Evolutionary conservation across 1,140 invertebrate genomes (phyloP).

Genomic region (Drosophila repleta): DNA sequence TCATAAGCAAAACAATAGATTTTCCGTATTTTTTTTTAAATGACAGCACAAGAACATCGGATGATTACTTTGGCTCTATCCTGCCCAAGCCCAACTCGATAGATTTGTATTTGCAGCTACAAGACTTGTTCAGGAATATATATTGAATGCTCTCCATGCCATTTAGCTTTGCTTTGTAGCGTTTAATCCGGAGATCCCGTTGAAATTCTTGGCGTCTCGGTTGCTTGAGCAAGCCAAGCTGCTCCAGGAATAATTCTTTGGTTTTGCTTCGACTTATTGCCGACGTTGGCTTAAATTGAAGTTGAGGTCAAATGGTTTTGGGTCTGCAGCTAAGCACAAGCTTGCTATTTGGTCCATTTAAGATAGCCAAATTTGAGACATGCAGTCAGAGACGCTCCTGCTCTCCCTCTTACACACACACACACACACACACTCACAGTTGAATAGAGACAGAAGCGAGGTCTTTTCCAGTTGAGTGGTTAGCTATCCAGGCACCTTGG

Average conservation of each 20-base stretch:
- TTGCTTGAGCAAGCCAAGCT: slow-evolving; percentile 27
- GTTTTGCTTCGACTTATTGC: slow-evolving; percentile 16
- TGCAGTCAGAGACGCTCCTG: slow-evolving; percentile 3
- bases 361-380: slow-evolving; percentile 19
- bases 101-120: too few relatives aligned
- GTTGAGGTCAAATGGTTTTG: slow-evolving; percentile 18
- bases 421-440: slow-evolving; percentile 1
- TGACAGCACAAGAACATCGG: too few relatives aligned
- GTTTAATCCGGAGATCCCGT: background rate
- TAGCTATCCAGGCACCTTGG: slow-evolving; percentile 29
- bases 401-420: too few relatives aligned
- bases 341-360: slow-evolving; percentile 13
- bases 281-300: slow-evolving; percentile 26
- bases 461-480: slow-evolving; percentile 57
- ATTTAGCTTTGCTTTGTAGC: background rate
- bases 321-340: background rate
- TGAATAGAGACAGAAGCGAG: slow-evolving; percentile 19
- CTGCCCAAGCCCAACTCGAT: too few relatives aligned
- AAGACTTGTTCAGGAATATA: too few relatives aligned
- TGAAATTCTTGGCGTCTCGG: slow-evolving; percentile 23
- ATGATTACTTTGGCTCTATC: too few relatives aligned
- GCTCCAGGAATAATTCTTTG: background rate
- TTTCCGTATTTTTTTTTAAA: too few relatives aligned
- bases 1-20: too few relatives aligned
- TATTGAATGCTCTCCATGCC: too few relatives aligned